phyloP scores from a whole-genome alignment of 2,888 invertebrate genomes.

The Petrolisthes manimaculis region DNA sequence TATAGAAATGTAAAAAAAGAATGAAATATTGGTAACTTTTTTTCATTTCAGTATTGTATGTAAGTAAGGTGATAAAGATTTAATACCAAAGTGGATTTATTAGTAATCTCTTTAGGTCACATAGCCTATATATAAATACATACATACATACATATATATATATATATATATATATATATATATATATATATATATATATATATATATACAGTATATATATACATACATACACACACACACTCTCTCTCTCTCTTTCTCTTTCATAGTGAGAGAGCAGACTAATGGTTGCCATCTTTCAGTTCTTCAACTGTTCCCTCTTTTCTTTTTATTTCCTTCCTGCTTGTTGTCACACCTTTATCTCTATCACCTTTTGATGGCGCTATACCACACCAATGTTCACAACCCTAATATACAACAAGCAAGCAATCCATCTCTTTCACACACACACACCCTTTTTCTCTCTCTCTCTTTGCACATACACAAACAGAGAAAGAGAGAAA shows the following conservation, averaged over 20 bases:
- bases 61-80: no score
- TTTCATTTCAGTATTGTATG: no score
- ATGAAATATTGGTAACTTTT: no score
- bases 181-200: background rate
- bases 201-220: background rate
- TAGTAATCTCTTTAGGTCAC: no score
- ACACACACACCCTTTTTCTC: no score
- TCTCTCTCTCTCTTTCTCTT: conserved; percentile 18
- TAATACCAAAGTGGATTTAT: no score
- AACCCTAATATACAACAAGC: no score
- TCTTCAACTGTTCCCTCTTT: no score
- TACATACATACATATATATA: background rate
- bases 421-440: no score
- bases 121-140: background rate
- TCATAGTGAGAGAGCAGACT: no score
- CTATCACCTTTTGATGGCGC: background rate
- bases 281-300: background rate
- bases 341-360: conserved; percentile 8
- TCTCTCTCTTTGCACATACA: no score
- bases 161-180: background rate
- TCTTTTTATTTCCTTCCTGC: conserved; percentile 2
- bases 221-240: background rate
- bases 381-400: background rate
- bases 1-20: background rate
- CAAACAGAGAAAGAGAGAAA: no score